Percentiles rank a stretch among this genome's conserved stretches.
Evolutionary conservation across 1,140 invertebrate species (phyloP).

Genomic region (Caenorhabditis elegans): WBcel235 BX284606.5:15157001-15157500

Average conservation of each 20-base stretch:
- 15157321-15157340: neutral
- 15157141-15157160: neutral
- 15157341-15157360: neutral
- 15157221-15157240: no score
- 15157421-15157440: no score
- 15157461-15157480: neutral
- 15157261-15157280: conserved; percentile 27
- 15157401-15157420: no score
- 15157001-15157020: conserved; percentile 19
- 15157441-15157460: neutral
- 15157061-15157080: conserved; percentile 28
- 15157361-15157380: neutral
- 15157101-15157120: neutral
- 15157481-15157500: neutral
- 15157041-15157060: conserved; percentile 12
- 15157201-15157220: no score
- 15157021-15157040: conserved; percentile 30
- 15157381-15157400: no score
- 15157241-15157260: neutral
- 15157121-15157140: no score
- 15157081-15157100: conserved; percentile 4
- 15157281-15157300: conserved; percentile 22
- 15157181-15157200: no score
- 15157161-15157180: neutral
- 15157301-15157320: conserved; percentile 24